Base-by-base conservation (phyloP, 1,140 invertebrate genomes). In the Proctacanthus coquilletti region DNA sequence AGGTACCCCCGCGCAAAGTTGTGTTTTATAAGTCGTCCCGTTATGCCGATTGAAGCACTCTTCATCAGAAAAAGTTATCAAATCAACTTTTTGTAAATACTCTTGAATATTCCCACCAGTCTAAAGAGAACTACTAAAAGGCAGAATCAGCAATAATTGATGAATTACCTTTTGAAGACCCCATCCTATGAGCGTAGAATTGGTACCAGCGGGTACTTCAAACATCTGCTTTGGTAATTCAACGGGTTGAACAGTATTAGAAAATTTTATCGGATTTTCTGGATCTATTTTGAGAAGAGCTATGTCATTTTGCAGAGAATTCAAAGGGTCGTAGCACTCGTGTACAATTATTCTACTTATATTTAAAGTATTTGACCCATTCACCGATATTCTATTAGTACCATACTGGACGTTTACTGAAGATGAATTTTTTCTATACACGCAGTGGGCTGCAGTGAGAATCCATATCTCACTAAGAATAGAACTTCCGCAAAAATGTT, bases 1-100 rank as follows among this genome's bases (percentile, higher is more conserved):
- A 11, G 47, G 45, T 21, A 57, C 41, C 2, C 61, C 62, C 4
- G 54, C 56, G 37, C 62, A 64, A n/a, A 64, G 42, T 34, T 62
- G 53, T 6, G 44, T 54, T 0, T 38, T 15, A 36, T 59, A 46
- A n/a, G 58, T 44, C 18, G 48, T 45, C 0, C 21, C 35, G 14
- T 49, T 38, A 39, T 63, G 58, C 0, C 40, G 44, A 0, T 38
- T 19, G 21, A 47, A 47, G 32, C 61, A 64, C 36, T 62, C 55
- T 14, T 44, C 44, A 29, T 59, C 49, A 30, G 48, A 44, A 31
- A 60, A 63, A 8, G 53, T 45, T 20, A 52, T 45, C 20, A 63
- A 43, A 13, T 51, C 38, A 4, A 61, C 62, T 41, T 56, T 55
- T 37, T 63, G 56, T 18, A 64, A 33, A 4, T 47, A 38, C 15